These are phyloP conservation scores for Mactra quadrangularis DNA, from an alignment of 1,140 invertebrate genomes.

Conservation along the genomic window DNA sequence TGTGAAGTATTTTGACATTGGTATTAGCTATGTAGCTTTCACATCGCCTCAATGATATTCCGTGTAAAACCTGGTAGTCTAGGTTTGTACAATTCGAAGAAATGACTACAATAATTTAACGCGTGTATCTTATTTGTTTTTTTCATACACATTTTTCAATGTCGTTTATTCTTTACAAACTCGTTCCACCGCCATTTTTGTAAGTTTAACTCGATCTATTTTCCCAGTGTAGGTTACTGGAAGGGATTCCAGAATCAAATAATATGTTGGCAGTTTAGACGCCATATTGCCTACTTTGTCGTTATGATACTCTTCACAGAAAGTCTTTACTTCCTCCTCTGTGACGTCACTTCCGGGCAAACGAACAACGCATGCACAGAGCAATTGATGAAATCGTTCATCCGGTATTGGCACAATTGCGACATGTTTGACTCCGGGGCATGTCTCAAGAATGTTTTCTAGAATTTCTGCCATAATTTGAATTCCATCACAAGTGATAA, in stretches of 20 bases:
- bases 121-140: too few relatives aligned
- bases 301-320: background rate
- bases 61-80: too few relatives aligned
- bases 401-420: slow-evolving; percentile 52
- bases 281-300: slow-evolving; percentile 18
- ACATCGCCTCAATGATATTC: too few relatives aligned
- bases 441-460: slow-evolving; percentile 11
- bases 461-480: slow-evolving; percentile 47
- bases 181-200: background rate
- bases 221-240: slow-evolving; percentile 35
- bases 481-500: slow-evolving; percentile 39
- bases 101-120: too few relatives aligned
- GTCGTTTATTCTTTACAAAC: too few relatives aligned
- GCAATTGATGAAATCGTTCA: slow-evolving; percentile 12
- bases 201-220: background rate
- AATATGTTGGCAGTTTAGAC: slow-evolving; percentile 12
- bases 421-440: slow-evolving; percentile 21
- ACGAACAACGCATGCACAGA: slow-evolving; percentile 29
- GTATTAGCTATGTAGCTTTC: too few relatives aligned
- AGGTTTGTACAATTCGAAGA: too few relatives aligned
- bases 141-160: too few relatives aligned
- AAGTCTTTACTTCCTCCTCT: background rate
- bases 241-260: slow-evolving; percentile 21
- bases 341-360: background rate
- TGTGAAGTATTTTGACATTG: too few relatives aligned